Base-by-base conservation (phyloP, 2,888 invertebrate genomes). In the Stenichneumon culpator region DNA sequence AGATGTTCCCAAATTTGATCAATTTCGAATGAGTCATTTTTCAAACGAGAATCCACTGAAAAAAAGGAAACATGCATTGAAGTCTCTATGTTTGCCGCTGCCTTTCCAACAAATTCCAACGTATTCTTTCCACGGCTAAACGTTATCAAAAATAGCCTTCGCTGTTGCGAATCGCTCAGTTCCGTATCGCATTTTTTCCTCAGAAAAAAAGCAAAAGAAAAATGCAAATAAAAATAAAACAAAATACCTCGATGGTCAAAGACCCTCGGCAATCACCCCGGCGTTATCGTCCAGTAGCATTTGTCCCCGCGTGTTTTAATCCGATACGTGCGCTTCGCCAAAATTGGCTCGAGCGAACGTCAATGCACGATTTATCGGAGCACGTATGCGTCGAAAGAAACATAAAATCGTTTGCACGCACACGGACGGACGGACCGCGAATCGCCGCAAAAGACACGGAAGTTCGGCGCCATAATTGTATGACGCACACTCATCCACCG, bases 391-490 rank as follows among this genome's bases (percentile, higher is more conserved):
- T 3, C 79, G 32, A 69, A 57, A 65, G 74, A 65, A 65, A 28
- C 47, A 50, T 47, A 44, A 63, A 74, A 74, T 63, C 63, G 74
- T 63, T 74, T 9, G 14, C 14, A 50, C 50, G 6, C 16, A 50
- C 52, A n/a, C 75, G n/a, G 28, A 80, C 39, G 54, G 39, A 75
- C 57, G 63, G 47, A 22, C 73, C 52, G 63, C 57, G 65, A 65
- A 75, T 77, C 72, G 75, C 80, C 80, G 83, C 87, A 85, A 81
- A 86, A 88, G 87, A 82, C 87, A 36, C 63, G 74, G 74, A 47
- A 28, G 28, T n/a, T 63, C 60, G 52, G 52, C 36, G 22, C 74
- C 32, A 68, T 39, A 22, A 47, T 75, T 65, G 47, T 44, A 44
- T 75, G 65, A 67, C 63, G 63, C 63, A 63, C 44, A 60, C 47